These are phyloP conservation scores for Nebria brevicollis DNA, from an alignment of 2,888 invertebrate genomes.

Conservation along the genomic window DNA sequence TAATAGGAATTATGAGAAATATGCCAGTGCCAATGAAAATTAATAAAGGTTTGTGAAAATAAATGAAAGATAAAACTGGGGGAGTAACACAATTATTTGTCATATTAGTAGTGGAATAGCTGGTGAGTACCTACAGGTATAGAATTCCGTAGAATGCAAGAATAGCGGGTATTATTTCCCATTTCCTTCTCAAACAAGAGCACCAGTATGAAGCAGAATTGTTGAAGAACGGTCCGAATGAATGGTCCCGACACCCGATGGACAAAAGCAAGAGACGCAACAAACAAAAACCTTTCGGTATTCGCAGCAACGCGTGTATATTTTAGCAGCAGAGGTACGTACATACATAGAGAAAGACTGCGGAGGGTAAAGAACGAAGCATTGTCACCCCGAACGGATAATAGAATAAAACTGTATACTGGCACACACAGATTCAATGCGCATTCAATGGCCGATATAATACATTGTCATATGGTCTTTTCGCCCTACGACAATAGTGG, in stretches of 20 bases:
- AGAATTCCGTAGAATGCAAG: slow-evolving; percentile 18
- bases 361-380: background rate
- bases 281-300: slow-evolving; percentile 63
- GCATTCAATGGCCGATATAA: slow-evolving; percentile 61
- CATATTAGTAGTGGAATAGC: background rate
- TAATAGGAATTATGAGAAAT: background rate
- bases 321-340: slow-evolving; percentile 57
- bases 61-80: background rate
- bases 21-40: background rate
- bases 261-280: slow-evolving; percentile 58
- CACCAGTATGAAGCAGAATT: slow-evolving; percentile 2
- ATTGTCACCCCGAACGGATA: slow-evolving; percentile 46
- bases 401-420: slow-evolving; percentile 62
- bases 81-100: slow-evolving; percentile 4
- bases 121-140: background rate
- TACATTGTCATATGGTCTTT: slow-evolving; percentile 64
- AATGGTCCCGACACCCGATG: slow-evolving; percentile 54
- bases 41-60: slow-evolving; percentile 4
- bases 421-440: slow-evolving; percentile 57
- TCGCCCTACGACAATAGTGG: slow-evolving; percentile 59
- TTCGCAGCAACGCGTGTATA: slow-evolving; percentile 65
- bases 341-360: background rate
- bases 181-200: slow-evolving; percentile 37
- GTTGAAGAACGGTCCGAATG: slow-evolving; percentile 48
- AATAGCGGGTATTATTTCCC: slow-evolving; percentile 33